Evolutionary conservation across 1,140 invertebrate genomes (phyloP), one percentile per base, ranked within the genome.

Genomic region (Trachelipus rathkii): DNA sequence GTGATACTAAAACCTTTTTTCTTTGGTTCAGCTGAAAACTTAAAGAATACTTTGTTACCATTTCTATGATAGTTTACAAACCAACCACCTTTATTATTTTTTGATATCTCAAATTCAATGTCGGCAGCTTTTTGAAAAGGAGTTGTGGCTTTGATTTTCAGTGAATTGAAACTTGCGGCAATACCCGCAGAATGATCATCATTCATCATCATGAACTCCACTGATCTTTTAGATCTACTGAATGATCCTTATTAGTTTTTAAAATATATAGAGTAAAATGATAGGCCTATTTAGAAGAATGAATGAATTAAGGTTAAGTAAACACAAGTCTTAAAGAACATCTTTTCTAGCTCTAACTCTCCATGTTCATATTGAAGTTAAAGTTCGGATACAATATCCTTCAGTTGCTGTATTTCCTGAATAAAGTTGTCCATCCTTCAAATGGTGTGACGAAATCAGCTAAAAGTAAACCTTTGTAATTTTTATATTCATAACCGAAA

Each of bases 191-290:
- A n/a, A 15, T 46, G 73, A 8, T n/a, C 70, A 53, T 81, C 79
- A 75, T 74, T 81, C 72, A 78, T 78, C 79, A 81, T 78, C 24
- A 66, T 53, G 50, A 81, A 74, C 23, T 74, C 77, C 19, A 81
- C 10, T 21, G 79, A 81, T 71, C 77, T 73, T 60, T 77, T 78
- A 46, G 75, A 50, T 66, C 77, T 70, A 46, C 78, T 74, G 8
- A 81, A 44, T 15, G 72, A 60, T 0, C 77, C 79, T 21, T n/a
- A n/a, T 44, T 69, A 0, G 77, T 44, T 53, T 72, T 74, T 10
- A 81, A 71, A 21, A 76, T 73, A n/a, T n/a, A n/a, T n/a, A n/a
- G n/a, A n/a, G n/a, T n/a, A n/a, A n/a, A n/a, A n/a, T n/a, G n/a
- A n/a, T n/a, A n/a, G n/a, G n/a, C n/a, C n/a, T n/a, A n/a, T n/a